Conservation (phyloP, 2,888 invertebrate genomes). For the Apantesis nais region DNA sequence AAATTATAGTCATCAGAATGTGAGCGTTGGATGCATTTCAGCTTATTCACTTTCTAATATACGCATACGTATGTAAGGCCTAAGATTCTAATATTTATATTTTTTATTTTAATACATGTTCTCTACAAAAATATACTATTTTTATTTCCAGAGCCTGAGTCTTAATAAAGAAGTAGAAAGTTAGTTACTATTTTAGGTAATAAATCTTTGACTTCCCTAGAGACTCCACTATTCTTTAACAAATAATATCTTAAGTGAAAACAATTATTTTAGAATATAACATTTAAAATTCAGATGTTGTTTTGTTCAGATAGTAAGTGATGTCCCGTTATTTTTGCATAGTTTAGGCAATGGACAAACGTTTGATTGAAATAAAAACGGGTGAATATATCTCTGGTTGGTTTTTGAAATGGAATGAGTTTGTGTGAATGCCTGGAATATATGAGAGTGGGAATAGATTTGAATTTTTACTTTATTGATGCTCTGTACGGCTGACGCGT, state of each 20-base stretch:
- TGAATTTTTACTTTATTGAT: slow-evolving; percentile 20
- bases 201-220: slow-evolving; percentile 15
- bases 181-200: slow-evolving; percentile 6
- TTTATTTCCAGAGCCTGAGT: not conserved
- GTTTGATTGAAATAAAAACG: slow-evolving; percentile 41
- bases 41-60: not conserved
- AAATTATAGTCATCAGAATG: not conserved
- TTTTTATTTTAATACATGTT: not conserved
- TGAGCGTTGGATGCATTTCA: not conserved
- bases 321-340: slow-evolving; percentile 34
- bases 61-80: not conserved
- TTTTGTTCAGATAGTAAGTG: slow-evolving; percentile 42
- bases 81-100: not conserved
- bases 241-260: slow-evolving; percentile 34
- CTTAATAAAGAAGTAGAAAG: slow-evolving; percentile 9
- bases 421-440: slow-evolving; percentile 17
- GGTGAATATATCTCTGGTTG: slow-evolving; percentile 24
- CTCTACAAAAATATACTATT: slow-evolving; percentile 12
- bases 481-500: slow-evolving; percentile 14
- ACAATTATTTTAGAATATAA: slow-evolving; percentile 37
- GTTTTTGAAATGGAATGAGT: slow-evolving; percentile 30
- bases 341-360: slow-evolving; percentile 35
- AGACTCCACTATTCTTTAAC: slow-evolving; percentile 16
- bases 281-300: slow-evolving; percentile 55
- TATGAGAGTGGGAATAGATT: slow-evolving; percentile 18